Conservation (phyloP, 35 echinoderm and acorn worm species). For the Ptychodera flava region DNA sequence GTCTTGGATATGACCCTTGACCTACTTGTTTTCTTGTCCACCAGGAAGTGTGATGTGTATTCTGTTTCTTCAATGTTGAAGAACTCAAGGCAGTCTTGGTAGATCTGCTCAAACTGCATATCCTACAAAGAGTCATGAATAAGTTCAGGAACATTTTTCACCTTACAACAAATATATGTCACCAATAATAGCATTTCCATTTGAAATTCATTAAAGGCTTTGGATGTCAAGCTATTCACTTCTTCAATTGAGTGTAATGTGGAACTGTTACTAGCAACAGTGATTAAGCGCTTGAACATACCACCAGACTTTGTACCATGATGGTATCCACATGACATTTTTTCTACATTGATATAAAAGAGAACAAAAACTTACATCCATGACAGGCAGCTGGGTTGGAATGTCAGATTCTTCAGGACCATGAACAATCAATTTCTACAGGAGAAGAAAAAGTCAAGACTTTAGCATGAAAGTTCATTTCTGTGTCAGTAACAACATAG, state of each 20-base stretch:
- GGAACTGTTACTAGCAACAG: no score
- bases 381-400: slow-evolving; percentile 92
- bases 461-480: no score
- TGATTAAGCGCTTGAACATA: no score
- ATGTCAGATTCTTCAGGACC: slow-evolving; percentile 94
- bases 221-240: no score
- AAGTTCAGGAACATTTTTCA: neutral
- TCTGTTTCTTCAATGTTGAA: slow-evolving; percentile 76
- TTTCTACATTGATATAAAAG: no score
- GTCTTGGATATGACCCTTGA: no score
- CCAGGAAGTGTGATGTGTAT: slow-evolving; percentile 83
- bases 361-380: slow-evolving; percentile 86
- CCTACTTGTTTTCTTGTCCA: slow-evolving; percentile 99
- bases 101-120: slow-evolving; percentile 99
- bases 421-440: slow-evolving; percentile 97
- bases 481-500: no score
- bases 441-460: neutral
- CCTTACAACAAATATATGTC: neutral
- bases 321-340: no score
- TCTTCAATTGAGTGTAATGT: no score
- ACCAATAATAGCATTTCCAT: no score
- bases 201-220: no score
- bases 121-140: slow-evolving; percentile 39
- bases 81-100: slow-evolving; percentile 87
- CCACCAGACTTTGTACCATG: no score